Evolutionary conservation across 2,113 vertebrate genomes (phyloP).

Genomic region (Hemicordylus capensis): DNA sequence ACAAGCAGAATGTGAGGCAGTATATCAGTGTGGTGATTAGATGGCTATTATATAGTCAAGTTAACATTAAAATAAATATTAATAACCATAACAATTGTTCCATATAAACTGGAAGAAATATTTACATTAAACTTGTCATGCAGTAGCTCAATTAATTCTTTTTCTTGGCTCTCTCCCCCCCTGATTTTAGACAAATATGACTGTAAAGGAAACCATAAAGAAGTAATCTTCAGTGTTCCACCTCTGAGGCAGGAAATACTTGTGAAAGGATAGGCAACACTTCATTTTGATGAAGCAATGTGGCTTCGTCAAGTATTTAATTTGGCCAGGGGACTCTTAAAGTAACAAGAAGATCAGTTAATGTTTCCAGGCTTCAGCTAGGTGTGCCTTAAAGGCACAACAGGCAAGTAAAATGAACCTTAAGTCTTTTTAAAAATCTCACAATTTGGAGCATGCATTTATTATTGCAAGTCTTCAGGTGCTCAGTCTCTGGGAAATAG

Average conservation of each 20-base stretch:
- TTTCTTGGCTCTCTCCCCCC: neutral
- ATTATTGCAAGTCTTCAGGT: neutral
- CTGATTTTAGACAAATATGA: neutral
- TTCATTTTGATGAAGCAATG: neutral
- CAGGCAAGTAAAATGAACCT: neutral
- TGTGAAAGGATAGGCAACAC: neutral
- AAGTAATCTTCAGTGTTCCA: neutral
- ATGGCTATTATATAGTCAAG: neutral
- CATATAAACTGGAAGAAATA: neutral
- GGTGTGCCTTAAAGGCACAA: neutral
- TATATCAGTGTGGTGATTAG: conserved; percentile 6
- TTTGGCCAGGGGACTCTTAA: neutral
- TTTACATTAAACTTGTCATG: conserved; percentile 14
- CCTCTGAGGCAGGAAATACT: neutral
- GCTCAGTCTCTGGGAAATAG: neutral
- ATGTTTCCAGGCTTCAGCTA: neutral
- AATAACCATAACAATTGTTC: neutral
- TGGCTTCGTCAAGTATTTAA: neutral
- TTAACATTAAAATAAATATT: conserved; percentile 1
- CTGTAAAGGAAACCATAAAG: neutral
- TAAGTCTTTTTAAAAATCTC: neutral
- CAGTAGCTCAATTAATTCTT: neutral
- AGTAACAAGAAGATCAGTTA: neutral
- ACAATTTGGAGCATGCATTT: neutral
- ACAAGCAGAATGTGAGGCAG: neutral